A percentile compares a stretch with the other conserved stretches of the same genome.
phyloP scores from a whole-genome alignment of 2,113 vertebrate genomes.

The Neoarius graeffei region DNA sequence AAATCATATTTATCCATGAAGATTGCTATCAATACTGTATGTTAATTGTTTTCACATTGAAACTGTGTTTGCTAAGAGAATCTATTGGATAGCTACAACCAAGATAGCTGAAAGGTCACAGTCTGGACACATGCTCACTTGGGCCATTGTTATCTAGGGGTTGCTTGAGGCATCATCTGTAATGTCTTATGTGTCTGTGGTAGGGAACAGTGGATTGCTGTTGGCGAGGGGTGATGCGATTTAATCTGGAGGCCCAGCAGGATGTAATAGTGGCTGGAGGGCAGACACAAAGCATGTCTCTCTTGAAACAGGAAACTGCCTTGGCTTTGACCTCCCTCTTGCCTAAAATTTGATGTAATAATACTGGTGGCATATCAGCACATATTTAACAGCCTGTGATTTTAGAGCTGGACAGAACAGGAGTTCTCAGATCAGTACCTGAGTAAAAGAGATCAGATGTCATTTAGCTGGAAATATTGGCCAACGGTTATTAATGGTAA shows the following conservation, averaged over 20 bases:
- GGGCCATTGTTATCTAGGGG: conserved; percentile 68
- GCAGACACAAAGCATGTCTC: conserved; percentile 73
- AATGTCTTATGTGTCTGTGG: conserved; percentile 64
- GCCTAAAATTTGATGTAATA: conserved; percentile 77
- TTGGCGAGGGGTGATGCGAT: conserved; percentile 79
- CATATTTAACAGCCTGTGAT: conserved; percentile 73
- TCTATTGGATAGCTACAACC: conserved; percentile 57
- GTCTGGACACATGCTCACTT: conserved; percentile 72
- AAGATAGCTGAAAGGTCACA: conserved; percentile 70
- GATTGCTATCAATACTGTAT: conserved; percentile 54
- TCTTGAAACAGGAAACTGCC: conserved; percentile 78
- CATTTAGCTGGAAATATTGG: conserved; percentile 32
- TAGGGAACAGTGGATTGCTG: conserved; percentile 74
- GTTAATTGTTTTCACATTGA: conserved; percentile 53
- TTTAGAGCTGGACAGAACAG: conserved; percentile 66
- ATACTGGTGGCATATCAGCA: conserved; percentile 77
- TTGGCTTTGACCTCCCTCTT: conserved; percentile 73
- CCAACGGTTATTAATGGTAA: conserved; percentile 25
- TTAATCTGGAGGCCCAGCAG: conserved; percentile 78
- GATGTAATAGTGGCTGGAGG: conserved; percentile 82
- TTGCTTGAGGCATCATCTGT: conserved; percentile 70
- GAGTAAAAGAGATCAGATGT: conserved; percentile 41
- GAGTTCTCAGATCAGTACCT: conserved; percentile 59
- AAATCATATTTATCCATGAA: background rate
- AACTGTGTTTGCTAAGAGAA: conserved; percentile 60